These are phyloP conservation scores for Clostera curtula DNA, from an alignment of 2,888 invertebrate species.

Conservation along the genomic window DNA sequence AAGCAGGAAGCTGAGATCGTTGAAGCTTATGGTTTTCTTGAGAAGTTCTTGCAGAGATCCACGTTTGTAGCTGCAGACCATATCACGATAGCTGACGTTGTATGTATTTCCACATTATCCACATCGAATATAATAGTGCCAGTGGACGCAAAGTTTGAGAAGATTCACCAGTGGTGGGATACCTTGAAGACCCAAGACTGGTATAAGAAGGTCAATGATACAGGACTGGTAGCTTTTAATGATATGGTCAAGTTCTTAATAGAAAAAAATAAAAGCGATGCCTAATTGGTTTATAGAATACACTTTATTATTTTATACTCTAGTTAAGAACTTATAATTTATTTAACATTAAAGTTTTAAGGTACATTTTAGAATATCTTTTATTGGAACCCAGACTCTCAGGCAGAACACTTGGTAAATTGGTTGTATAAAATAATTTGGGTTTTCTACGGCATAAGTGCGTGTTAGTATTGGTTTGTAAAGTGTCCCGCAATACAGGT, in stretches of 20 bases:
- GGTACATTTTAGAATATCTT: too few relatives aligned
- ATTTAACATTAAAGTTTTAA: too few relatives aligned
- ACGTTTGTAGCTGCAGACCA: slow-evolving; percentile 26
- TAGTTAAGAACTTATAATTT: too few relatives aligned
- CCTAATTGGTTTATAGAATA: neutral
- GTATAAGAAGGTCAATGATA: slow-evolving; percentile 29
- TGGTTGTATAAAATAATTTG: too few relatives aligned
- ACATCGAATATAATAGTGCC: slow-evolving; percentile 26
- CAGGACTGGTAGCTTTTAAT: slow-evolving; percentile 20
- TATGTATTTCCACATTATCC: slow-evolving; percentile 28
- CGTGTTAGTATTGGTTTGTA: too few relatives aligned
- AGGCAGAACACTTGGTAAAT: too few relatives aligned
- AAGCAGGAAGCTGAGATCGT: slow-evolving; percentile 19
- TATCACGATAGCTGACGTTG: slow-evolving; percentile 37
- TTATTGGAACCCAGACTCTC: too few relatives aligned
- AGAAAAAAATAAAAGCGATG: slow-evolving; percentile 8
- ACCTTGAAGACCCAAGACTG: slow-evolving; percentile 25
- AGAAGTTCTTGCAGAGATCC: slow-evolving; percentile 31
- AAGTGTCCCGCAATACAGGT: too few relatives aligned
- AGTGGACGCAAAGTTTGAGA: slow-evolving; percentile 24
- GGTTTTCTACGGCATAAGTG: too few relatives aligned
- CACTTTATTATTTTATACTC: too few relatives aligned
- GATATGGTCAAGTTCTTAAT: slow-evolving; percentile 9
- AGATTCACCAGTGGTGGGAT: slow-evolving; percentile 26
- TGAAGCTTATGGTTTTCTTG: slow-evolving; percentile 30